Base-by-base conservation (phyloP, 2,797 vertebrate species). In the Chelon labrosus region DNA sequence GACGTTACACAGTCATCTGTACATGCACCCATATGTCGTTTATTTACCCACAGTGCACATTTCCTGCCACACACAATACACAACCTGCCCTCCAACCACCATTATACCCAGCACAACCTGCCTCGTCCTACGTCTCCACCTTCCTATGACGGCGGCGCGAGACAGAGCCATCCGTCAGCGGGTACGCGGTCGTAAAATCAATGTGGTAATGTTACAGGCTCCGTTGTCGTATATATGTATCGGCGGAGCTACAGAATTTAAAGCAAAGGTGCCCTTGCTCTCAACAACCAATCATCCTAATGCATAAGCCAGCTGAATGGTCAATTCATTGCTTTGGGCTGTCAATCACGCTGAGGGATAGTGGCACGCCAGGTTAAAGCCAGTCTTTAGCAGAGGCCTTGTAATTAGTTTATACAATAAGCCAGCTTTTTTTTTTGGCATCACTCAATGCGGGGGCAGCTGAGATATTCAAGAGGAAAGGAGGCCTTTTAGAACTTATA, bases 221-320 rank as follows among this genome's bases (percentile, higher is more conserved):
- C 27, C 50, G 61, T 65, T 42, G 51, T 81, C 38, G 59, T 65
- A 77, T 68, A 51, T 59, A 37, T 47, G 58, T 56, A 51, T 38
- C 53, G 66, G 38, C 20, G 39, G 27, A 54, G 54, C 54, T 53
- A 16, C n/a, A 53, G 78, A 64, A 86, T 79, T 87, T 80, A 87
- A 82, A 80, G 20, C 58, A 80, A 90, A 90, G 85, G 88, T 93
- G 90, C 82, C 91, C 85, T 91, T 88, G 38, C 38, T 82, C 52
- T 85, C 39, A 87, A 79, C 80, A 70, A 69, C 76, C 71, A 87
- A 80, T 85, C 64, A 66, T 31, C 63, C 50, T 86, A 89, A 91
- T 92, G 82, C 58, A 86, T 39, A 53, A 31, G 51, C 38, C 73
- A 56, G 38, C 65, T 66, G 70, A 83, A 69, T 85, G 75, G 72